Percentiles rank a stretch among this genome's conserved stretches.
These are phyloP conservation scores for Pristionchus pacificus DNA, from an alignment of 1,140 invertebrate genomes.

Conservation along the genomic window DNA sequence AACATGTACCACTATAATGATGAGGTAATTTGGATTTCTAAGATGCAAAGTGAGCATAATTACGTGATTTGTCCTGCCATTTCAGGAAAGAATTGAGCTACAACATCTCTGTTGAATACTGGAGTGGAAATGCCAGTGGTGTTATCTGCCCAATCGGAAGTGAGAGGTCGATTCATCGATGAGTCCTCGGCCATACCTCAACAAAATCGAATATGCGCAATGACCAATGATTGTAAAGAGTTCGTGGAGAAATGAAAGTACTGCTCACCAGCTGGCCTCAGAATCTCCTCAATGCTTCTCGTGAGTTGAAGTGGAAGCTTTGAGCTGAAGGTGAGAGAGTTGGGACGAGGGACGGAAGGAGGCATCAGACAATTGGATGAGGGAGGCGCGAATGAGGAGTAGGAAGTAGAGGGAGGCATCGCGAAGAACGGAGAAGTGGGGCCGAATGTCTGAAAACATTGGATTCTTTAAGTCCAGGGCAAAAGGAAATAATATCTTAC, in stretches of 20 bases:
- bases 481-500: too few relatives aligned
- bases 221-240: background rate
- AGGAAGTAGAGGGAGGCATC: background rate
- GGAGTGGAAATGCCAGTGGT: constrained; percentile 18
- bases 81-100: constrained; percentile 35
- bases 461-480: too few relatives aligned
- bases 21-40: background rate
- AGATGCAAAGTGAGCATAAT: background rate
- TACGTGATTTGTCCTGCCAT: constrained; percentile 1
- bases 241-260: too few relatives aligned
- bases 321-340: constrained; percentile 6
- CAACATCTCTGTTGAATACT: constrained; percentile 29
- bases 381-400: constrained; percentile 8
- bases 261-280: background rate
- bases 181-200: constrained; percentile 21
- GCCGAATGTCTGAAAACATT: too few relatives aligned
- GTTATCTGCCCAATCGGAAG: constrained; percentile 31
- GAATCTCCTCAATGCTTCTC: constrained; percentile 21
- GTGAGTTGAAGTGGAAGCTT: constrained; percentile 27
- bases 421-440: background rate
- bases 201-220: background rate
- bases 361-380: constrained; percentile 8
- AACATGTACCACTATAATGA: too few relatives aligned
- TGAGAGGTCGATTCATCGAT: constrained; percentile 18
- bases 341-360: constrained; percentile 4